Evolutionary conservation across 2,113 vertebrate species (phyloP).

Genomic region (Amblyornis subalaris): DNA sequence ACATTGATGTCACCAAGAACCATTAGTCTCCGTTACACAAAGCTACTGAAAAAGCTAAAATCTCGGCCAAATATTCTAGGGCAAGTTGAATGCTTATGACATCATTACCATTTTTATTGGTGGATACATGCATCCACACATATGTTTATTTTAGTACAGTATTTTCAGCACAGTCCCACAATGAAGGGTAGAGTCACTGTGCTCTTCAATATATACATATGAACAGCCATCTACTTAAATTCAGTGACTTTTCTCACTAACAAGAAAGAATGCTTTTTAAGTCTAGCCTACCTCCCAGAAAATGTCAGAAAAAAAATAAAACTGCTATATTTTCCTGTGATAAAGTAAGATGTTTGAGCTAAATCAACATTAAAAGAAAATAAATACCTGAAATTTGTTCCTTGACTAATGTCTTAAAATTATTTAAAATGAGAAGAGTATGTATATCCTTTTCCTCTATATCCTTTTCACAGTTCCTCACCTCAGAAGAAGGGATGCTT

Average conservation of each 20-base stretch:
- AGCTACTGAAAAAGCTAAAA: neutral
- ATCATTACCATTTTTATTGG: neutral
- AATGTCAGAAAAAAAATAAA: neutral
- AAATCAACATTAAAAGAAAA: neutral
- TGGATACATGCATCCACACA: neutral
- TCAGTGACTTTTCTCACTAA: neutral
- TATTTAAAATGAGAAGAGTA: neutral
- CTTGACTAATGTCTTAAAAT: neutral
- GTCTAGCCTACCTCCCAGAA: neutral
- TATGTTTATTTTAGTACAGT: neutral
- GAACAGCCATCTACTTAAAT: neutral
- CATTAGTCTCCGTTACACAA: neutral
- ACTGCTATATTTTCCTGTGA: neutral
- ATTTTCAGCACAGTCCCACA: neutral
- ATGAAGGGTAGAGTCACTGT: neutral
- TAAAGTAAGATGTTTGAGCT: neutral
- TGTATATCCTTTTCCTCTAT: neutral
- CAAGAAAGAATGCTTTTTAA: neutral
- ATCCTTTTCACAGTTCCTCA: neutral
- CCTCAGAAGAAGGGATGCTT: neutral
- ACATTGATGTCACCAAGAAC: neutral
- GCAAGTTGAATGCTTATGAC: neutral
- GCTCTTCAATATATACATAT: neutral
- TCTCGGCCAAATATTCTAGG: neutral
- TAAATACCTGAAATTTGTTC: neutral